A percentile compares a stretch with the other conserved stretches of the same genome.
These are phyloP conservation scores for Protobothrops mucrosquamatus DNA, from an alignment of 2,113 vertebrate species.

Conservation along the genomic window DNA sequence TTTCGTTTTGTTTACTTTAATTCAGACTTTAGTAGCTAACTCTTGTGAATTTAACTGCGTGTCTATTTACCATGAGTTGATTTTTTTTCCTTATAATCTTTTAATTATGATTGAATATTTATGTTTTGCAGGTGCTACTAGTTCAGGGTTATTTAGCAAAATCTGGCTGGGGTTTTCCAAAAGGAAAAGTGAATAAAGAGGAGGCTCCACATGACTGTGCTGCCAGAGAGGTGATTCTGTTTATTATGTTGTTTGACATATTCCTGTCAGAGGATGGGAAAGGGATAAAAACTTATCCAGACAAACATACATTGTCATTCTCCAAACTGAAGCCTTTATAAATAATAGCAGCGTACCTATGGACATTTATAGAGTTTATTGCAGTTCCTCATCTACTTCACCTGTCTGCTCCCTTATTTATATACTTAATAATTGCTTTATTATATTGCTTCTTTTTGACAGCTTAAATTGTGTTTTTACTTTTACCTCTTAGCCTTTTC, in stretches of 20 bases:
- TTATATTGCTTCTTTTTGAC: neutral
- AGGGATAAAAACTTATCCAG: neutral
- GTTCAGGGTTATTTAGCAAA: constrained; percentile 98
- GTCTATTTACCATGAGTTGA: neutral
- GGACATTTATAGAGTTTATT: neutral
- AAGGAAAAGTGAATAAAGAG: constrained; percentile 97
- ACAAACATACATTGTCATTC: neutral
- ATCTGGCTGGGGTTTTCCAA: constrained; percentile 98
- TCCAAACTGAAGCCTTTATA: neutral
- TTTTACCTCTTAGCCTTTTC: neutral
- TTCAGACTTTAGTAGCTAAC: neutral
- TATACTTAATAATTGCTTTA: neutral
- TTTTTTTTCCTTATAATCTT: neutral
- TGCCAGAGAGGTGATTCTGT: constrained; percentile 85
- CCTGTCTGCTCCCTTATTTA: neutral
- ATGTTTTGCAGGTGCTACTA: constrained; percentile 81
- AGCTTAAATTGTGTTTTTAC: neutral
- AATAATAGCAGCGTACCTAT: neutral
- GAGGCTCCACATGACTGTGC: constrained; percentile 96
- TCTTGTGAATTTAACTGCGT: neutral
- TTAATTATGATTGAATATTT: constrained; percentile 15
- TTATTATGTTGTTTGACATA: neutral
- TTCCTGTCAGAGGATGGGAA: neutral
- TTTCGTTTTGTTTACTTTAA: neutral
- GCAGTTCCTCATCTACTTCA: neutral